These are phyloP conservation scores for Lycocorax pyrrhopterus DNA, from an alignment of 2,113 vertebrate genomes.

Conservation along the genomic window DNA sequence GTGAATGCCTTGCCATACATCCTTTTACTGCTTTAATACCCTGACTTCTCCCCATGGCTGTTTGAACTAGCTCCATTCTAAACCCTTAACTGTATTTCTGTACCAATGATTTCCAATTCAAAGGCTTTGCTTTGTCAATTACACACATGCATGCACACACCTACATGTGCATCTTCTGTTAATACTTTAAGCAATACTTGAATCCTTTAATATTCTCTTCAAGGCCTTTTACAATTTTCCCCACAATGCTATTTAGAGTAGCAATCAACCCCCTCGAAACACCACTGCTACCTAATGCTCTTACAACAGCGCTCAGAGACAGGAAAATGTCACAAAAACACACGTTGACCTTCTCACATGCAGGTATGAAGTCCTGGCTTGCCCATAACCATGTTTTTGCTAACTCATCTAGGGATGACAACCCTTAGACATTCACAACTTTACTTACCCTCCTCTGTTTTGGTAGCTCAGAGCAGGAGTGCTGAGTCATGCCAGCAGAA, in stretches of 20 bases:
- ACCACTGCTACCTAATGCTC: not conserved
- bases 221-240: not conserved
- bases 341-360: fast-evolving
- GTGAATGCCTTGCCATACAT: not conserved
- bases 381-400: not conserved
- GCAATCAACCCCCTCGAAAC: not conserved
- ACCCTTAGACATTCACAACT: not conserved
- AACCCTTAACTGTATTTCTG: not conserved
- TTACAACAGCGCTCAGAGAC: not conserved
- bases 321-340: not conserved
- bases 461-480: not conserved
- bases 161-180: not conserved
- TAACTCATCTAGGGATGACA: not conserved
- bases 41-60: not conserved
- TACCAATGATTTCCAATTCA: slow-evolving; percentile 15
- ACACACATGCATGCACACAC: not conserved
- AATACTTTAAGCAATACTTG: not conserved
- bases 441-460: not conserved
- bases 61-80: not conserved
- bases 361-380: not conserved
- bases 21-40: not conserved
- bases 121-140: slow-evolving; percentile 1
- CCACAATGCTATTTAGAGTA: not conserved
- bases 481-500: not conserved
- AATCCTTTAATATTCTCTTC: not conserved